Evolutionary conservation across 2,113 vertebrate genomes (phyloP).

Genomic region (Vulpes lagopus): DNA sequence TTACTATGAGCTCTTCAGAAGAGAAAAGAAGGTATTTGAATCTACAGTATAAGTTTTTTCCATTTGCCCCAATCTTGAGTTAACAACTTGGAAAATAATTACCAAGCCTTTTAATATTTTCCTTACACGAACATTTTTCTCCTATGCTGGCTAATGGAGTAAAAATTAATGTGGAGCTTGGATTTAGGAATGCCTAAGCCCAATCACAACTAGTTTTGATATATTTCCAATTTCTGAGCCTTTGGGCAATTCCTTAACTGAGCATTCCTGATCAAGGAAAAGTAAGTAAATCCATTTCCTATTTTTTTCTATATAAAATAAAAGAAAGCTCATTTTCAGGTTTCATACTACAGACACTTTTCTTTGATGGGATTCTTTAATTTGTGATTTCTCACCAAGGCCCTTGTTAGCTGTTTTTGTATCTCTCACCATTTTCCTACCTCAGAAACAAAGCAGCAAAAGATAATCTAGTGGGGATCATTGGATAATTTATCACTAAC

Average conservation of each 20-base stretch:
- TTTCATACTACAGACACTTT: background rate
- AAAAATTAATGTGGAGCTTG: background rate
- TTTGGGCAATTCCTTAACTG: background rate
- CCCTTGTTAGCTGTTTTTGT: background rate
- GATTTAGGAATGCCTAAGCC: background rate
- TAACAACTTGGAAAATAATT: conserved; percentile 5
- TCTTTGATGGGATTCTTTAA: background rate
- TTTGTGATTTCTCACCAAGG: background rate
- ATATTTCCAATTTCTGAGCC: background rate
- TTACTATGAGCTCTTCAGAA: background rate
- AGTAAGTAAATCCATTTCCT: background rate
- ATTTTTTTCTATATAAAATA: background rate
- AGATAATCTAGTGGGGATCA: background rate
- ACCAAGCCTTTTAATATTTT: background rate
- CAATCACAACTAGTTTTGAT: background rate
- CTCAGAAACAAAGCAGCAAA: background rate
- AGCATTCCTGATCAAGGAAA: background rate
- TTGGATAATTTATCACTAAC: background rate
- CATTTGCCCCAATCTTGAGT: background rate
- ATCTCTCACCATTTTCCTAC: background rate
- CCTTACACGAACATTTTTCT: background rate
- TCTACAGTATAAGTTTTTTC: background rate
- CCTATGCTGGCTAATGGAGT: background rate
- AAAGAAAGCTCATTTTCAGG: background rate
- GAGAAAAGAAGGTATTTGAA: background rate